These are phyloP conservation scores for Stegastes partitus DNA, from an alignment of 2,113 vertebrate genomes.

Conservation along the genomic window DNA sequence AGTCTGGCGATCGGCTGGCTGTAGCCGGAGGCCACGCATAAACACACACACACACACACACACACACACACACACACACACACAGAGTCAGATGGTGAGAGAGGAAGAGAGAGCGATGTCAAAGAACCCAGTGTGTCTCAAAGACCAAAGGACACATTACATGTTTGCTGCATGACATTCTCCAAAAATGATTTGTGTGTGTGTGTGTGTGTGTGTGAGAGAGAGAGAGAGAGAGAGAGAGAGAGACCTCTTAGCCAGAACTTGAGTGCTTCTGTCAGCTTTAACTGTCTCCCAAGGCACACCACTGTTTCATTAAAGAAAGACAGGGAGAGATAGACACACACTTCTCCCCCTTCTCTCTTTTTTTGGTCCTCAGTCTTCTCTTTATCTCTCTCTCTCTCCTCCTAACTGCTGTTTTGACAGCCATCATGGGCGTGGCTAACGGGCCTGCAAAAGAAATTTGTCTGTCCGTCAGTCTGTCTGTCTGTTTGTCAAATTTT, in stretches of 20 bases:
- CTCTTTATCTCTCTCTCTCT: conserved; percentile 43
- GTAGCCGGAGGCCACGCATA: conserved; percentile 70
- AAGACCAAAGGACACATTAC: conserved; percentile 68
- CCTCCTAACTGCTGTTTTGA: conserved; percentile 79
- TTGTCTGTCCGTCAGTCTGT: conserved; percentile 69
- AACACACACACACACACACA: conserved; percentile 34
- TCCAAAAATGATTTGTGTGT: conserved; percentile 58
- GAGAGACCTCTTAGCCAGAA: conserved; percentile 84
- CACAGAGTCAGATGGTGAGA: not conserved
- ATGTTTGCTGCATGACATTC: conserved; percentile 72
- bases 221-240: conserved; percentile 24
- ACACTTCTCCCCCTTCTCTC: conserved; percentile 13
- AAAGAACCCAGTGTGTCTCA: conserved; percentile 72
- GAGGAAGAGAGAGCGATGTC: conserved; percentile 44
- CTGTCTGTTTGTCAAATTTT: conserved; percentile 76
- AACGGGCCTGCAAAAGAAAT: conserved; percentile 65
- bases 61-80: conserved; percentile 38
- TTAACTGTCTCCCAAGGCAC: conserved; percentile 88
- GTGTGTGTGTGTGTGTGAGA: conserved; percentile 35
- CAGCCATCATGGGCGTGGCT: conserved; percentile 71
- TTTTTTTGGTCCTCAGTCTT: conserved; percentile 29
- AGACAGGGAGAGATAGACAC: conserved; percentile 43
- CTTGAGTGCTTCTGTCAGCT: conserved; percentile 91
- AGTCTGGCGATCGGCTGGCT: conserved; percentile 73
- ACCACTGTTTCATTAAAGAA: conserved; percentile 82